A percentile compares a stretch with the other conserved stretches of the same genome.
These are phyloP conservation scores for Eptesicus fuscus DNA, from an alignment of 2,113 vertebrate genomes.

Conservation along the genomic window DNA sequence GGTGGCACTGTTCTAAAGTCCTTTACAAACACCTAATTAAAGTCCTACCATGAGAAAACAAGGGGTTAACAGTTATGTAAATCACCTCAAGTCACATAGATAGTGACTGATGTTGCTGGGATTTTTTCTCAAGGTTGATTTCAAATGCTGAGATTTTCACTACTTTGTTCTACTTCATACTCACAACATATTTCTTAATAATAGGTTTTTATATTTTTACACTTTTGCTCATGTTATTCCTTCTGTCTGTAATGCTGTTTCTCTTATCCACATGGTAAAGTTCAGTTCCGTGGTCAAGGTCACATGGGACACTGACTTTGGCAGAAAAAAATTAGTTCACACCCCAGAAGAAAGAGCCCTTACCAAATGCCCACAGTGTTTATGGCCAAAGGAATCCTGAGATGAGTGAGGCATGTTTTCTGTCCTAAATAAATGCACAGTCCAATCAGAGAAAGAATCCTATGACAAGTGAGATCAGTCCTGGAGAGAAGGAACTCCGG, in stretches of 20 bases:
- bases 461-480: background rate
- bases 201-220: background rate
- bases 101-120: background rate
- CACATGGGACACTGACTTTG: background rate
- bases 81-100: background rate
- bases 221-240: background rate
- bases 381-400: background rate
- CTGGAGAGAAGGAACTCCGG: background rate
- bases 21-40: slow-evolving; percentile 34
- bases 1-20: background rate
- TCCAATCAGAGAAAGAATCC: background rate
- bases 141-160: background rate
- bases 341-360: background rate
- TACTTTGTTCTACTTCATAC: background rate
- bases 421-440: background rate
- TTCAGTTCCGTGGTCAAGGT: background rate
- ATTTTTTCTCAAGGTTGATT: background rate
- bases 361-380: background rate
- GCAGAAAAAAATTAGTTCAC: background rate
- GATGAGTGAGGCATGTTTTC: background rate
- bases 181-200: background rate
- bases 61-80: background rate
- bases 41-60: slow-evolving; percentile 27
- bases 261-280: background rate
- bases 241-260: background rate